Evolutionary conservation across 2,113 vertebrate species (phyloP).

Genomic region (Anser cygnoides): DNA sequence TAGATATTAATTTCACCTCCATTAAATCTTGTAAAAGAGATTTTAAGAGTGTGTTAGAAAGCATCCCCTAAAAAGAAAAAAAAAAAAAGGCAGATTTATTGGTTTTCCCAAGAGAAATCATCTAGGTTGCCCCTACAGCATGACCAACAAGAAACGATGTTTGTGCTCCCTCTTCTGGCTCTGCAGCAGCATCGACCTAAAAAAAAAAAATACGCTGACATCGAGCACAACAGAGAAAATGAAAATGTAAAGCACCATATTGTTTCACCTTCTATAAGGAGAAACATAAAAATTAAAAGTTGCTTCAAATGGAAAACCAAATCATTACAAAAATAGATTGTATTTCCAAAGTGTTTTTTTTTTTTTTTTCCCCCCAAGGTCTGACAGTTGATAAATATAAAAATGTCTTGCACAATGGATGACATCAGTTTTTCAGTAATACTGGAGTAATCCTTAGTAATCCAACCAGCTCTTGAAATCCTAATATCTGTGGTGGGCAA

Average conservation of each 20-base stretch:
- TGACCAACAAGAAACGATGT: neutral
- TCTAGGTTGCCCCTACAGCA: neutral
- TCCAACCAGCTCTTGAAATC: neutral
- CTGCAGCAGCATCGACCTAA: neutral
- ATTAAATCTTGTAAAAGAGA: neutral
- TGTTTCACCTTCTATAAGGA: neutral
- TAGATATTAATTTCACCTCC: neutral
- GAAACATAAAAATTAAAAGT: neutral
- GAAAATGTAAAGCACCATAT: accelerated
- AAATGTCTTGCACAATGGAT: neutral
- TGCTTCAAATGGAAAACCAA: neutral
- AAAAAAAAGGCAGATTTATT: neutral
- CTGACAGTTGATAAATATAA: neutral
- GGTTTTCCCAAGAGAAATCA: neutral
- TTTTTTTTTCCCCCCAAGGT: neutral
- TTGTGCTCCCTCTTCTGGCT: constrained; percentile 79
- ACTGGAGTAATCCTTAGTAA: neutral
- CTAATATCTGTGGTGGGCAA: neutral
- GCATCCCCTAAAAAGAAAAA: neutral
- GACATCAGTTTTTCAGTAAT: neutral
- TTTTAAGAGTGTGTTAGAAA: neutral
- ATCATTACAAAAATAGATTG: neutral
- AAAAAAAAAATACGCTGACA: neutral
- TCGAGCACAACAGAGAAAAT: neutral
- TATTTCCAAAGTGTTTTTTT: neutral